Base-by-base conservation (phyloP, 2,113 vertebrate genomes). In the Mastomys natalensis region DNA sequence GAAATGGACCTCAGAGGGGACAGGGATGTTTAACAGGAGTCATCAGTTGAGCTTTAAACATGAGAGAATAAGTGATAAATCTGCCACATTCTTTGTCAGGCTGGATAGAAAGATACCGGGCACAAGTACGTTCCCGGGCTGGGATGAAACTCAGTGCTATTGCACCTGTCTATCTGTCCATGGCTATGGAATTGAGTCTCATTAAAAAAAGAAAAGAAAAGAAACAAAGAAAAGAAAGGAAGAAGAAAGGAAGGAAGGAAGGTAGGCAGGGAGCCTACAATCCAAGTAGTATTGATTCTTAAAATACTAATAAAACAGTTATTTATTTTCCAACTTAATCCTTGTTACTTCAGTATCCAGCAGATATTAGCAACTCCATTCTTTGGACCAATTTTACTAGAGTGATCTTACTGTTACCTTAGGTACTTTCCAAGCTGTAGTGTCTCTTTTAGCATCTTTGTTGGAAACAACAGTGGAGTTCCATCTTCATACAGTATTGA, bases 21-120 rank as follows among this genome's bases (percentile, higher is more conserved):
- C 34, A 64, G 58, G 43, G 84, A 88, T 92, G 48, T 62, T 92
- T 70, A 95, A 64, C 9, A 91, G 73, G 73, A 12, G 66, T 78
- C 62, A 93, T 53, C 26, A 4, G 9, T 43, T 6, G 3, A 55
- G 26, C 64, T 95, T 92, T 43, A 76, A 40, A 40, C 31, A 73
- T 37, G 15, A 91, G 51, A 74, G 12, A 86, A 86, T 51, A 53
- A 55, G 51, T 74, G 76, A 86, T 77, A 87, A 62, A 60, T 89
- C 66, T 53, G 70, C 51, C 48, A 93, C 37, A 13, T 74, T 37
- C 76, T 82, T 48, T 93, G 58, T 74, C 40, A 94, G 26, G 48
- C 62, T n/a, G 90, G 21, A 74, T 34, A 51, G 48, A 81, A n/a
- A n/a, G 55, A 43, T 60, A 9, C 1, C 40, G 48, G 89, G 21